Percentiles rank a stretch among this genome's conserved stretches.
phyloP scores from a whole-genome alignment of 2,888 invertebrate genomes.

The Cerceris ruficornis region DNA sequence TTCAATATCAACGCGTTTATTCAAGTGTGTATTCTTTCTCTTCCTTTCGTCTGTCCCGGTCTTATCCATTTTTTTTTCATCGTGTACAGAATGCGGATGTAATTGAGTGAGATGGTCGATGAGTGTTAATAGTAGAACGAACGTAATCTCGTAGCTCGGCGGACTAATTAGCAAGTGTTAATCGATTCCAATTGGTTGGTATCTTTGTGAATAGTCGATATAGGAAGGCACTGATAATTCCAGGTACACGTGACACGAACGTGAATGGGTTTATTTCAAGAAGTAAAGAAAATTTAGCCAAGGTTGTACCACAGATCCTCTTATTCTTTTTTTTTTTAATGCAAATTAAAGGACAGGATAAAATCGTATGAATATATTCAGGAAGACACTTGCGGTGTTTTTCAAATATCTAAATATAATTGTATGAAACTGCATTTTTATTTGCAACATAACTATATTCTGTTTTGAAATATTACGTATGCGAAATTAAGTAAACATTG shows the following conservation, averaged over 20 bases:
- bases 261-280: conserved; percentile 33
- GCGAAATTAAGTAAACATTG: too few relatives aligned
- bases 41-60: background rate
- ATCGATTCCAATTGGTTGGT: conserved; percentile 28
- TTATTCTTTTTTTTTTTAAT: too few relatives aligned
- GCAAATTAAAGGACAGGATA: too few relatives aligned
- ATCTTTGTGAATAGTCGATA: conserved; percentile 20
- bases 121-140: conserved; percentile 43
- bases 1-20: background rate
- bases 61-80: background rate
- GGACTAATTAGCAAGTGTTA: conserved; percentile 50
- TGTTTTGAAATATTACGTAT: too few relatives aligned
- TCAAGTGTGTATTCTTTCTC: background rate
- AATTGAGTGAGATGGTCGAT: background rate
- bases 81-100: background rate
- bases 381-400: too few relatives aligned
- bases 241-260: conserved; percentile 9
- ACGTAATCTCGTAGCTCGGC: conserved; percentile 22
- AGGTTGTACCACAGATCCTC: conserved; percentile 3
- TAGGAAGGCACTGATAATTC: conserved; percentile 34
- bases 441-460: too few relatives aligned
- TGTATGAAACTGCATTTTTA: too few relatives aligned
- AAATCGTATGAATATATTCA: too few relatives aligned
- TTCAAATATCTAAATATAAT: too few relatives aligned
- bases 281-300: conserved; percentile 10